Conservation (phyloP, 2,888 invertebrate genomes). For the Steinernema carpocapsae region DNA sequence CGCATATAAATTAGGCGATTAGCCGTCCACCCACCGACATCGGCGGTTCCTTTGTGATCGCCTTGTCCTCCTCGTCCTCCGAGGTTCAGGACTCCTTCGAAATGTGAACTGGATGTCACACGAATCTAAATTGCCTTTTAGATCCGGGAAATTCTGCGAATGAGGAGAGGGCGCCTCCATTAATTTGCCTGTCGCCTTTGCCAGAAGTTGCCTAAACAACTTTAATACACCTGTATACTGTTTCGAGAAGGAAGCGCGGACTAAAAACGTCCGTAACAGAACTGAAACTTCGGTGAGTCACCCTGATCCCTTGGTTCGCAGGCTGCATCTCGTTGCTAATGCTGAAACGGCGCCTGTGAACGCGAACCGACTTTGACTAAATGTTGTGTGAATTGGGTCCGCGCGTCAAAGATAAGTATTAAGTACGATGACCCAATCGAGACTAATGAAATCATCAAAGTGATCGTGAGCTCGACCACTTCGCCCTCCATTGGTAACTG, state of each 20-base stretch:
- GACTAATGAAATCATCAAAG: conserved; percentile 35
- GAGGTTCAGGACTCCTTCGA: too few relatives aligned
- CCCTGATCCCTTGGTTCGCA: too few relatives aligned
- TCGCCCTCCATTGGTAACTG: conserved; percentile 3
- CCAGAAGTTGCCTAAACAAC: too few relatives aligned
- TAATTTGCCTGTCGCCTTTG: too few relatives aligned
- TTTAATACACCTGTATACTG: too few relatives aligned
- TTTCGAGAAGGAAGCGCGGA: too few relatives aligned
- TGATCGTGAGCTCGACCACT: conserved; percentile 11
- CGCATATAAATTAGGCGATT: conserved; percentile 35
- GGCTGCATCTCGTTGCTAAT: too few relatives aligned
- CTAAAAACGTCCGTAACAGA: too few relatives aligned
- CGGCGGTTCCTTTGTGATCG: not conserved
- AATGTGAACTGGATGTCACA: not conserved
- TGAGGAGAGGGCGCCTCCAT: not conserved
- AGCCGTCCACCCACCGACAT: not conserved
- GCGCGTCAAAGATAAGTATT: conserved; percentile 27
- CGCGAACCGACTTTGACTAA: not conserved
- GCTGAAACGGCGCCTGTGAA: not conserved
- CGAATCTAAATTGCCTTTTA: not conserved
- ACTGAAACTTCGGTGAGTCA: too few relatives aligned
- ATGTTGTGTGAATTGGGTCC: conserved; percentile 15
- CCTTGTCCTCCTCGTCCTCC: not conserved
- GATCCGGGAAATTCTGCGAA: conserved; percentile 4
- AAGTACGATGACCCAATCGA: conserved; percentile 31